These are phyloP conservation scores for Oligia strigilis DNA, from an alignment of 2,888 invertebrate species.

Conservation along the genomic window DNA sequence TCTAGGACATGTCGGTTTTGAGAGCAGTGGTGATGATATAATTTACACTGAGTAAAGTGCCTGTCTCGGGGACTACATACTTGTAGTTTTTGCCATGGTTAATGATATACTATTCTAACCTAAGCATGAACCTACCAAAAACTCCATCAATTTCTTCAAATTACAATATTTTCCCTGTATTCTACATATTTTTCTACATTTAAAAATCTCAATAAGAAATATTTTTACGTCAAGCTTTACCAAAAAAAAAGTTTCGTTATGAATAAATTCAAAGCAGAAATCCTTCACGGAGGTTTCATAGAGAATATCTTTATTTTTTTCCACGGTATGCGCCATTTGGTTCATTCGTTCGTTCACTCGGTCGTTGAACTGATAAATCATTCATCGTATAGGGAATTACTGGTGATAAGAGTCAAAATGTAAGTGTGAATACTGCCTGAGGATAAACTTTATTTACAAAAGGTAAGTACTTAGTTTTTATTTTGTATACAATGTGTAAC, in stretches of 20 bases:
- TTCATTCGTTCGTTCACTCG: constrained; percentile 61
- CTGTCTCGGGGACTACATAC: neutral
- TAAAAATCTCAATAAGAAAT: constrained; percentile 34
- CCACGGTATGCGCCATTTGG: constrained; percentile 64
- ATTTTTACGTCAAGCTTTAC: constrained; percentile 31
- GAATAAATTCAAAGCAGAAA: constrained; percentile 63
- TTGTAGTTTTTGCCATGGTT: neutral
- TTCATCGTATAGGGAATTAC: constrained; percentile 62
- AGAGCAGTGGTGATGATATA: neutral
- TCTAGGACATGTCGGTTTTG: neutral
- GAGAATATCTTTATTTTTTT: constrained; percentile 67
- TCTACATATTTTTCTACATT: constrained; percentile 5
- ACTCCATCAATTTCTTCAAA: neutral
- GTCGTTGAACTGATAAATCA: constrained; percentile 72
- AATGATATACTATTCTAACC: neutral
- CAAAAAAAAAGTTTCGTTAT: constrained; percentile 49
- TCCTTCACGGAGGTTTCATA: constrained; percentile 45
- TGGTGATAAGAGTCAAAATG: constrained; percentile 46
- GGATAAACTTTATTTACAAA: constrained; percentile 22
- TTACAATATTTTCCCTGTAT: neutral
- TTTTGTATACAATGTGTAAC: neutral
- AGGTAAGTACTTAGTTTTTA: neutral
- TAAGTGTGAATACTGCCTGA: constrained; percentile 50
- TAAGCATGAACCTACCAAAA: neutral
- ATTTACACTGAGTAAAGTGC: neutral